Evolutionary conservation across 2,888 invertebrate species (phyloP), one percentile per base, ranked within the genome.

Genomic region (Elaeidobius kamerunicus): DNA sequence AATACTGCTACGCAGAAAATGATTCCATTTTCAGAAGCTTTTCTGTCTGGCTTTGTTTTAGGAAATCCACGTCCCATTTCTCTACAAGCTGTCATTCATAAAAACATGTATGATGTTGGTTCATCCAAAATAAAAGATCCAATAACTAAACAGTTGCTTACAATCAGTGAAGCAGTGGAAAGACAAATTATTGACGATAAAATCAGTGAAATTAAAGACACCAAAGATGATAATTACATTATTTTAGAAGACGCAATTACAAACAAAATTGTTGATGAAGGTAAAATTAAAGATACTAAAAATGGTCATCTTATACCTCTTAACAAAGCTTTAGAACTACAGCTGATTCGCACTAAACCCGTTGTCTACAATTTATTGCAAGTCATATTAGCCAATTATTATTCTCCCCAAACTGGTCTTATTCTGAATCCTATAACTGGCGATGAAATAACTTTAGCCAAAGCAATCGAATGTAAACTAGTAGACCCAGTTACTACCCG

Each of bases 141-240:
- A 17, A 75, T 88, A 57, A 84, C 87, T 27, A 80, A 84, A 63
- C 84, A 87, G 69, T 74, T 82, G 59, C 76, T 92, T 1, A 79
- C 83, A 60, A 78, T 94, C 15, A 79, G 83, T 43, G 88, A 90
- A 65, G 88, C 90, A 2, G 83, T 91, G 40, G 81, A 84, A 60
- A 80, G 88, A 64, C 86, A 87, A 61, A 82, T 92, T 57, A 80
- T 94, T 19, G 89, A 91, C 72, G 84, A 88, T 1, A 85, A 84
- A 56, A 86, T 90, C 60, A 87, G 88, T 3, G 82, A 88, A 71
- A 84, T 91, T 59, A 86, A 86, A 68, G 89, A 92, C 68, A 85
- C 86, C 0, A 79, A 82, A 62, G 80, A 81, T 39, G 84, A 87
- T 46, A 80, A 81, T 59, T 85, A 84, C 59, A 71, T 93, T 1